phyloP scores from a whole-genome alignment of 2,888 invertebrate genomes.

The Aspidiotus rigidus region DNA sequence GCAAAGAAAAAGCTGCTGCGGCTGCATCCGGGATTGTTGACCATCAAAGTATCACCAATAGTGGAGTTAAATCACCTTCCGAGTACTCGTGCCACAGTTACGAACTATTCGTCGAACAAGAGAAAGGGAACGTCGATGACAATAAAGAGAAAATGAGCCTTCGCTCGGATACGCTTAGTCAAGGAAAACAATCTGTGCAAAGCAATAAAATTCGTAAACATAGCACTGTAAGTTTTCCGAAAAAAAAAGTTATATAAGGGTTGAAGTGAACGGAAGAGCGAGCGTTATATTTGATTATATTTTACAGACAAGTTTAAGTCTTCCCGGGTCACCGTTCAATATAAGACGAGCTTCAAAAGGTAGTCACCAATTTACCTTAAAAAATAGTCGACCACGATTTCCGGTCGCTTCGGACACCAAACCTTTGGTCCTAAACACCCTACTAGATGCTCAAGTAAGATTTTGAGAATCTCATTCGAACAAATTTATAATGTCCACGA shows the following conservation, averaged over 20 bases:
- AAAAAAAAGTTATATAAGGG: background rate
- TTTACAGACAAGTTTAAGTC: slow-evolving; percentile 82
- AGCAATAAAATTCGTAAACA: slow-evolving; percentile 74
- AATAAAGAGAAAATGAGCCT: slow-evolving; percentile 88
- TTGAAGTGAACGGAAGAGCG: background rate
- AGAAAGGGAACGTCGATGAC: slow-evolving; percentile 78
- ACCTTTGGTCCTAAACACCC: slow-evolving; percentile 86
- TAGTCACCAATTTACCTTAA: slow-evolving; percentile 83
- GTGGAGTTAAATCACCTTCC: slow-evolving; percentile 58
- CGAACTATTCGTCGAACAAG: slow-evolving; percentile 82
- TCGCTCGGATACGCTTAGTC: slow-evolving; percentile 74
- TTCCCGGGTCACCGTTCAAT: slow-evolving; percentile 95
- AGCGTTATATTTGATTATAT: slow-evolving; percentile 37
- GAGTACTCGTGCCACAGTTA: slow-evolving; percentile 86
- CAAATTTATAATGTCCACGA: background rate
- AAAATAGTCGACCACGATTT: slow-evolving; percentile 61
- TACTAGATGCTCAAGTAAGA: slow-evolving; percentile 72
- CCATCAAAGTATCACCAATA: slow-evolving; percentile 31
- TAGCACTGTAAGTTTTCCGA: slow-evolving; percentile 69
- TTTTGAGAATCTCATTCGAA: too few species aligned
- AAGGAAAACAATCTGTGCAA: slow-evolving; percentile 48
- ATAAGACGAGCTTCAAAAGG: slow-evolving; percentile 80
- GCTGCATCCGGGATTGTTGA: slow-evolving; percentile 18
- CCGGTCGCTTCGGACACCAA: slow-evolving; percentile 81
- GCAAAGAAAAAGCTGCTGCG: slow-evolving; percentile 50